These are phyloP conservation scores for Tenualosa ilisha DNA, from an alignment of 2,797 vertebrate genomes.

Conservation along the genomic window DNA sequence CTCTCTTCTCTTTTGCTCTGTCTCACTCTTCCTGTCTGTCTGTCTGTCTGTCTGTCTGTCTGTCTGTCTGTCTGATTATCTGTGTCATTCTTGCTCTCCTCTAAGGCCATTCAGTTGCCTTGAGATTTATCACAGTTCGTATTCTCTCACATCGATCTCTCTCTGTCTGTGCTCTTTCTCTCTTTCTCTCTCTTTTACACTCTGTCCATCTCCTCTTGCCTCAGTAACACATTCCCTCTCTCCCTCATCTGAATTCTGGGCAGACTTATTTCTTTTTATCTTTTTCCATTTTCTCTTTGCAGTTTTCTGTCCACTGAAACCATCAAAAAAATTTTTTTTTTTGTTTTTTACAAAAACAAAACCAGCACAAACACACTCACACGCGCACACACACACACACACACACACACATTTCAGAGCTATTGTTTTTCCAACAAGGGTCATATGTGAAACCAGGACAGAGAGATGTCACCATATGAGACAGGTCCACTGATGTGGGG, in stretches of 20 bases:
- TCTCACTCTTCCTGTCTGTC: neutral
- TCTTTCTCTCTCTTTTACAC: neutral
- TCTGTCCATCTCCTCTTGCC: neutral
- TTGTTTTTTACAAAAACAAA: constrained; percentile 1
- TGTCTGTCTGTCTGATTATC: neutral
- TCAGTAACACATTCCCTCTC: neutral
- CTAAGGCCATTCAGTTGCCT: too few relatives aligned
- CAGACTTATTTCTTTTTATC: neutral
- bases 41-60: neutral
- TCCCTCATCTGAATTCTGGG: neutral
- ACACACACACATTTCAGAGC: neutral
- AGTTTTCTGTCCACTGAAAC: neutral
- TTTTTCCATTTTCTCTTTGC: constrained; percentile 3
- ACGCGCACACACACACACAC: neutral
- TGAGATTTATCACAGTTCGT: neutral
- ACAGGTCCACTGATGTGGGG: neutral
- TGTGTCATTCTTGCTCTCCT: neutral
- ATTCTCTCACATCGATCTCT: neutral
- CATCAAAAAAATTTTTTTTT: neutral
- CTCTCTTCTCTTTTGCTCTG: neutral
- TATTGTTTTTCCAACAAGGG: neutral
- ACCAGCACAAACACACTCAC: too few relatives aligned
- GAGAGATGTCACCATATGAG: neutral
- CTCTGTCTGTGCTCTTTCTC: neutral
- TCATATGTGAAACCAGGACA: constrained; percentile 2